A percentile compares a stretch with the other conserved stretches of the same genome.
phyloP scores from a whole-genome alignment of 2,113 vertebrate species.

The Cyrtonyx montezumae region DNA sequence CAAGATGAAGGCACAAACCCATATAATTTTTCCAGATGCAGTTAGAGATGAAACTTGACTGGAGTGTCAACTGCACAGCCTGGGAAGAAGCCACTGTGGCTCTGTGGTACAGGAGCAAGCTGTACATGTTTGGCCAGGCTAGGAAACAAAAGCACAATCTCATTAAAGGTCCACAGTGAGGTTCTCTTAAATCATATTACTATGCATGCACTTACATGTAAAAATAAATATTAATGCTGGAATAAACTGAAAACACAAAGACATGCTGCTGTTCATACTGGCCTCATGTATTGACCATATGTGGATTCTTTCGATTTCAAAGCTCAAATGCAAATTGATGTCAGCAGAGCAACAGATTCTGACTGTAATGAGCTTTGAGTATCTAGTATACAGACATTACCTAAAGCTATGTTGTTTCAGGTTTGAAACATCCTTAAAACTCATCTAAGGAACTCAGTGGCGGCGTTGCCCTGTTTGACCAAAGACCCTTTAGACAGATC shows the following conservation, averaged over 20 bases:
- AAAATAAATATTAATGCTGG: background rate
- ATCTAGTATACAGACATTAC: background rate
- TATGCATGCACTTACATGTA: background rate
- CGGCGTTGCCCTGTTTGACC: background rate
- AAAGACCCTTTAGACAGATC: background rate
- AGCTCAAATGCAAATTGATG: rapidly evolving
- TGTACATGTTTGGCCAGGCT: background rate
- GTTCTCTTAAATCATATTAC: background rate
- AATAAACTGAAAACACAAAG: background rate
- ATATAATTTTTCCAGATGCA: background rate
- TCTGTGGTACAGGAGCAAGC: background rate
- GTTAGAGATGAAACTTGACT: background rate
- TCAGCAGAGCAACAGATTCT: background rate
- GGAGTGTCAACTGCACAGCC: background rate
- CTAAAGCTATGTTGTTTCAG: background rate
- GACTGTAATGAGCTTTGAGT: background rate
- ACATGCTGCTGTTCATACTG: background rate
- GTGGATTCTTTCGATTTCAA: background rate
- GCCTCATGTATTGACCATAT: background rate
- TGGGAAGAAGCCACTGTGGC: background rate
- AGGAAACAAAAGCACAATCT: background rate
- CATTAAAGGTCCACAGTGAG: background rate
- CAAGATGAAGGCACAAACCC: background rate
- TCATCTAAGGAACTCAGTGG: background rate
- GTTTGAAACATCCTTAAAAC: background rate